phyloP scores from a whole-genome alignment of 2,797 vertebrate species.

The Cyclopterus lumpus region DNA sequence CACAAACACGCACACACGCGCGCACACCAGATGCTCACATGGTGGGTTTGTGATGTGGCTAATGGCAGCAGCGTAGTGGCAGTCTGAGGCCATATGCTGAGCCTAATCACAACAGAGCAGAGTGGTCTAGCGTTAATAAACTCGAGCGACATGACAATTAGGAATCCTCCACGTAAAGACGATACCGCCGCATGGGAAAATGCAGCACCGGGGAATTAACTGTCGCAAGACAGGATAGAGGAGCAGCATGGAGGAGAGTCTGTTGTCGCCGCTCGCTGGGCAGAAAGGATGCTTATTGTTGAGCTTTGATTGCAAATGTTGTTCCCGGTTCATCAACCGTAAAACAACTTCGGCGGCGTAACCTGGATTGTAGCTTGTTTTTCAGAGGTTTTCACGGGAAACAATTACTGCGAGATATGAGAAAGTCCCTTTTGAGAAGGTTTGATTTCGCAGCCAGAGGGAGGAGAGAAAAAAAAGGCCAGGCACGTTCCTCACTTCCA shows the following conservation, averaged over 20 bases:
- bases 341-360: conserved; percentile 6
- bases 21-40: conserved; percentile 69
- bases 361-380: background rate
- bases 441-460: conserved; percentile 36
- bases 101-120: conserved; percentile 64
- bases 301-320: conserved; percentile 31
- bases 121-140: conserved; percentile 68
- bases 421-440: conserved; percentile 38
- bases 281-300: conserved; percentile 44
- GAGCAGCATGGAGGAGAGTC: background rate
- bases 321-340: background rate
- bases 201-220: conserved; percentile 24
- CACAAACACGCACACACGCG: conserved; percentile 22
- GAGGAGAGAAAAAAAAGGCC: background rate
- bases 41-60: conserved; percentile 68
- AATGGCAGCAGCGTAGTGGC: conserved; percentile 64
- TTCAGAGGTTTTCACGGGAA: conserved; percentile 36
- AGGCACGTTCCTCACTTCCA: conserved; percentile 43
- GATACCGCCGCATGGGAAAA: conserved; percentile 22
- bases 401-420: conserved; percentile 33
- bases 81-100: conserved; percentile 77
- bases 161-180: conserved; percentile 41
- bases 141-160: conserved; percentile 69
- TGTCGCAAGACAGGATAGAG: conserved; percentile 32
- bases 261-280: conserved; percentile 24